Evolutionary conservation across 2,797 vertebrate species (phyloP).

Genomic region (Nannoperca obscura): DNA sequence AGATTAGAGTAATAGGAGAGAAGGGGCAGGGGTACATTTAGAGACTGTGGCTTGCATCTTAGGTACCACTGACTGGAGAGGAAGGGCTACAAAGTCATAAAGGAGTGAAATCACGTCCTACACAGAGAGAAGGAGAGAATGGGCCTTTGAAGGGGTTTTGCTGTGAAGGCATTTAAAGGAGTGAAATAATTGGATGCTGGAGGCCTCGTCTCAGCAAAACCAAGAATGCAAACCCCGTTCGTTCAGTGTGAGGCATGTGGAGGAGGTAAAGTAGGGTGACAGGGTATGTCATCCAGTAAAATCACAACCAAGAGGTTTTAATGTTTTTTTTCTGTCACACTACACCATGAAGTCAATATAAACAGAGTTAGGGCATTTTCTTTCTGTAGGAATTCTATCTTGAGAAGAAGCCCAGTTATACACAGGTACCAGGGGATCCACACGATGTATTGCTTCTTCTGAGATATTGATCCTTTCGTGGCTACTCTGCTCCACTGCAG

Average conservation of each 20-base stretch:
- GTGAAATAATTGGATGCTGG: slow-evolving; percentile 75
- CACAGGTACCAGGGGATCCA: slow-evolving; percentile 43
- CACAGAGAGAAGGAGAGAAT: slow-evolving; percentile 51
- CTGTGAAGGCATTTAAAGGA: slow-evolving; percentile 70
- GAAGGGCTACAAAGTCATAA: slow-evolving; percentile 53
- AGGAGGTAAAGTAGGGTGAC: slow-evolving; percentile 50
- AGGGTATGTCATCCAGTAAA: slow-evolving; percentile 43
- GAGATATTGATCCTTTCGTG: slow-evolving; percentile 66
- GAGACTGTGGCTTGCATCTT: slow-evolving; percentile 60
- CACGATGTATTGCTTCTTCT: slow-evolving; percentile 45
- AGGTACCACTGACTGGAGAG: slow-evolving; percentile 38
- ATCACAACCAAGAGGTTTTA: slow-evolving; percentile 27
- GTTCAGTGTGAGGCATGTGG: slow-evolving; percentile 46
- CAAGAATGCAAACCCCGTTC: slow-evolving; percentile 56
- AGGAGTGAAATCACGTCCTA: slow-evolving; percentile 65
- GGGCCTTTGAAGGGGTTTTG: slow-evolving; percentile 68
- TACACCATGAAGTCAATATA: slow-evolving; percentile 23
- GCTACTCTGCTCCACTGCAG: slow-evolving; percentile 46
- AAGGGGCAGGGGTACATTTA: slow-evolving; percentile 52
- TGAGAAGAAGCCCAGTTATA: slow-evolving; percentile 42
- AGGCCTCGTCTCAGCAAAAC: slow-evolving; percentile 69
- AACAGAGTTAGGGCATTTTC: slow-evolving; percentile 32
- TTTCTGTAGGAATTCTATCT: slow-evolving; percentile 26
- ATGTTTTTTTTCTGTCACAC: slow-evolving; percentile 28
- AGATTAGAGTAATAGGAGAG: slow-evolving; percentile 61